Conservation (phyloP, 2,888 invertebrate species). For the Apoderus coryli region DNA sequence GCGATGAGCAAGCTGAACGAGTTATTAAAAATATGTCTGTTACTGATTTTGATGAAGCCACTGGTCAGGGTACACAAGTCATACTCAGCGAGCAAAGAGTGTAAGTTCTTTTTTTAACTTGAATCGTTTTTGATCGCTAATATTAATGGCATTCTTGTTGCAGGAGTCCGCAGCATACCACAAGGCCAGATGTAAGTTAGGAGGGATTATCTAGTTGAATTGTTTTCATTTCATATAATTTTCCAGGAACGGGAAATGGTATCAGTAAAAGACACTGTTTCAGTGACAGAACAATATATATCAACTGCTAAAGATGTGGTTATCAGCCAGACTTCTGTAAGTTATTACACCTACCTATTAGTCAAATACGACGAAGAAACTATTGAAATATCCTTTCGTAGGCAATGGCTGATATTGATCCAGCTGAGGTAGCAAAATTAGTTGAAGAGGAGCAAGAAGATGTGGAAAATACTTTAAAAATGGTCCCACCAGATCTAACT, state of each 20-base stretch:
- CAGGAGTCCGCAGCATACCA: too few species aligned
- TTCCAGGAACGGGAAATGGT: slow-evolving; percentile 12
- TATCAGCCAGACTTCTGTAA: slow-evolving; percentile 11
- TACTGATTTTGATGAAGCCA: slow-evolving; percentile 18
- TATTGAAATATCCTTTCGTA: slow-evolving; percentile 1
- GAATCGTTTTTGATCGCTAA: slow-evolving; percentile 6
- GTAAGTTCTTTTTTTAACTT: slow-evolving; percentile 3
- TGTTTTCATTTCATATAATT: too few species aligned
- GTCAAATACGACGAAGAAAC: not conserved
- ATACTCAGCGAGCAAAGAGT: slow-evolving; percentile 21
- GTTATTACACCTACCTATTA: not conserved
- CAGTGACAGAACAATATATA: slow-evolving; percentile 13
- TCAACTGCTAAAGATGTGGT: slow-evolving; percentile 15
- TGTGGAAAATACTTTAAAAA: slow-evolving; percentile 24
- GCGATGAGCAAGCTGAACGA: slow-evolving; percentile 21
- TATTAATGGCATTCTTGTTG: too few species aligned
- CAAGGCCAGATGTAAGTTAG: too few species aligned
- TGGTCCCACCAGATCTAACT: slow-evolving; percentile 26
- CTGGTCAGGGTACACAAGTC: slow-evolving; percentile 17
- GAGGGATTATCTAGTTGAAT: too few species aligned
- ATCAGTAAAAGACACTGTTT: slow-evolving; percentile 14
- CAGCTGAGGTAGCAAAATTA: slow-evolving; percentile 23
- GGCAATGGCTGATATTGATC: slow-evolving; percentile 17
- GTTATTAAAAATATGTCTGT: slow-evolving; percentile 19
- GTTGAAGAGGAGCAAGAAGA: slow-evolving; percentile 28